Evolutionary conservation across 1,140 invertebrate species (phyloP).

Genomic region (Drosophila littoralis): DNA sequence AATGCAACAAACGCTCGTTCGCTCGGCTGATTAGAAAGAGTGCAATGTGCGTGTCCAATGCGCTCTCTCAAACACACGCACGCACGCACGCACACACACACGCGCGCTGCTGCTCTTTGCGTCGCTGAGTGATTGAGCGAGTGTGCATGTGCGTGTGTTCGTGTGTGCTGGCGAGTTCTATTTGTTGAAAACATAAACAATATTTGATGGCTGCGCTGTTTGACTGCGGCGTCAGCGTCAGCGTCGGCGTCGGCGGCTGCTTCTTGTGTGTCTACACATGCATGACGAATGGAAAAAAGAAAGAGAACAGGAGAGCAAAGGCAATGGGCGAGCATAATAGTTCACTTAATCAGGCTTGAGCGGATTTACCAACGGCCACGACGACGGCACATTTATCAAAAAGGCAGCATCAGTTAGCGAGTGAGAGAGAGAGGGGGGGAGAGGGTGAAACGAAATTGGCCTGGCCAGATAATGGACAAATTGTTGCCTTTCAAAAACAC

Average conservation of each 20-base stretch:
- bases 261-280: constrained; percentile 77
- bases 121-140: constrained; percentile 10
- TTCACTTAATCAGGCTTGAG: constrained; percentile 80
- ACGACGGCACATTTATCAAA: constrained; percentile 50
- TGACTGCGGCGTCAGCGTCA: constrained; percentile 36
- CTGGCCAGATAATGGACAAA: constrained; percentile 70
- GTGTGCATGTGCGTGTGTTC: constrained; percentile 10
- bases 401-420: constrained; percentile 26
- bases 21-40: constrained; percentile 77
- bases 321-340: constrained; percentile 61
- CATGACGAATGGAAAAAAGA: constrained; percentile 67
- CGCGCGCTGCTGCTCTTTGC: neutral
- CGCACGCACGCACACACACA: neutral
- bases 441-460: constrained; percentile 49
- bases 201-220: constrained; percentile 68
- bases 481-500: constrained; percentile 53
- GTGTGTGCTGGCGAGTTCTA: constrained; percentile 36
- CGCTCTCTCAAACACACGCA: constrained; percentile 10
- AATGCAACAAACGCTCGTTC: constrained; percentile 73
- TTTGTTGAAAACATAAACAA: constrained; percentile 79
- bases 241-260: constrained; percentile 27
- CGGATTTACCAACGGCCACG: constrained; percentile 59
- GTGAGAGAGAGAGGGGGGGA: constrained; percentile 12
- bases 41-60: constrained; percentile 58
- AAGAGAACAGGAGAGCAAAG: constrained; percentile 4